These are phyloP conservation scores for Brachylomia viminalis DNA, from an alignment of 2,888 invertebrate species.

Conservation along the genomic window DNA sequence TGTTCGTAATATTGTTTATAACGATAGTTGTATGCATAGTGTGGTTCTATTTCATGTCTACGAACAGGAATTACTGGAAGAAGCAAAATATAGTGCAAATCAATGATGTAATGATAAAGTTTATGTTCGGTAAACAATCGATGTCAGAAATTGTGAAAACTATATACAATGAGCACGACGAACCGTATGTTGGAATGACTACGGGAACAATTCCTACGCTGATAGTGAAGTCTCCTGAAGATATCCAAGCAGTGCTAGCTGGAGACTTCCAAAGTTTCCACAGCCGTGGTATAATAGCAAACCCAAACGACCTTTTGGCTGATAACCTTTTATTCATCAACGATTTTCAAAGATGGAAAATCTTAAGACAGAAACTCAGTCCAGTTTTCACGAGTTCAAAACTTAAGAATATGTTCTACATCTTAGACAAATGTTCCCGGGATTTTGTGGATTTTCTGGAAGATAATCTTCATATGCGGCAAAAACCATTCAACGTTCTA, in stretches of 20 bases:
- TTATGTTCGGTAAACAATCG: conserved; percentile 73
- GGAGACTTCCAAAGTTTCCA: conserved; percentile 79
- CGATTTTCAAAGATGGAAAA: conserved; percentile 80
- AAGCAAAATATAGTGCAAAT: conserved; percentile 75
- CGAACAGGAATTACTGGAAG: conserved; percentile 77
- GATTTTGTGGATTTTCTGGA: conserved; percentile 77
- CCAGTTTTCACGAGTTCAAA: conserved; percentile 82
- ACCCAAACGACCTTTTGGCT: conserved; percentile 76
- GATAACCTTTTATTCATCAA: conserved; percentile 79
- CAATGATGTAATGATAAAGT: conserved; percentile 71
- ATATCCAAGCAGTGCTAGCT: conserved; percentile 77
- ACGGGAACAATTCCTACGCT: conserved; percentile 73
- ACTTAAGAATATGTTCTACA: conserved; percentile 83
- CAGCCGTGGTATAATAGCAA: conserved; percentile 75
- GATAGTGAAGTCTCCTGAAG: conserved; percentile 76
- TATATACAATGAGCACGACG: conserved; percentile 74
- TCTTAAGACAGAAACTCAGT: conserved; percentile 81
- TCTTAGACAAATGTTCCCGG: conserved; percentile 77
- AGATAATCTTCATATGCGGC: conserved; percentile 63
- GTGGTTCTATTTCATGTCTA: conserved; percentile 53
- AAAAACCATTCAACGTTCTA: conserved; percentile 74
- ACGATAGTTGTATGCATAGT: conserved; percentile 65
- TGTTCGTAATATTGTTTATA: conserved; percentile 47
- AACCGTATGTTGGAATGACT: conserved; percentile 74
- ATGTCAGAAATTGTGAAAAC: conserved; percentile 76